Percentiles rank a stretch among this genome's conserved stretches.
Conservation (phyloP, 1,140 invertebrate species). For the Bombus superbus region DNA sequence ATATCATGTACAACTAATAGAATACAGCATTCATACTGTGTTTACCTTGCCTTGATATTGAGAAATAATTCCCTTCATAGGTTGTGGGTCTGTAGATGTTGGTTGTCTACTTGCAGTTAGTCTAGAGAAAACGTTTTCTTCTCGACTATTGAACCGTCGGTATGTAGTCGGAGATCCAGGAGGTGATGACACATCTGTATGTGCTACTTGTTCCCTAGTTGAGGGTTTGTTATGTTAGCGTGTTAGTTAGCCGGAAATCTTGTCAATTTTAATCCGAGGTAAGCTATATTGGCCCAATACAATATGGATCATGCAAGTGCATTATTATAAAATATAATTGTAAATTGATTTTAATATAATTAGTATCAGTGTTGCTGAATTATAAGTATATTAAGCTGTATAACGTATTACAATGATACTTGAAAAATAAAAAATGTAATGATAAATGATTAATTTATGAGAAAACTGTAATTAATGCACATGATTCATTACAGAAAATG, state of each 20-base stretch:
- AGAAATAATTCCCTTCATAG: slow-evolving; percentile 86
- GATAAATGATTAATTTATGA: neutral
- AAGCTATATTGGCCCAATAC: slow-evolving; percentile 30
- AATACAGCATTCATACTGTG: neutral
- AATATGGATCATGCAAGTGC: slow-evolving; percentile 45
- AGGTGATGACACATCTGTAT: slow-evolving; percentile 84
- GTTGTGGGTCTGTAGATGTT: slow-evolving; percentile 82
- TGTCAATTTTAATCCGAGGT: slow-evolving; percentile 53
- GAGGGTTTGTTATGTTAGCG: slow-evolving; percentile 80
- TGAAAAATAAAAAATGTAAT: neutral
- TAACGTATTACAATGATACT: neutral
- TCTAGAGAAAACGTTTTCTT: slow-evolving; percentile 92
- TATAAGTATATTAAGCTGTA: slow-evolving; percentile 21
- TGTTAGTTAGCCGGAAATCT: slow-evolving; percentile 75
- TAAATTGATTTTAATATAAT: slow-evolving; percentile 10
- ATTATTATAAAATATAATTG: slow-evolving; percentile 1
- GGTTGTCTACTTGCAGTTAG: slow-evolving; percentile 86
- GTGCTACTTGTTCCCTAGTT: slow-evolving; percentile 83
- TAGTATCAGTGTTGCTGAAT: neutral
- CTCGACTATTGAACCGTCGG: slow-evolving; percentile 85
- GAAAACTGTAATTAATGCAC: neutral
- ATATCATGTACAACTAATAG: slow-evolving; percentile 5
- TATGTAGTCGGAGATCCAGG: slow-evolving; percentile 87
- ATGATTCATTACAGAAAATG: slow-evolving; percentile 12
- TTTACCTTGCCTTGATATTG: slow-evolving; percentile 86